Base-by-base conservation (phyloP, 2,888 invertebrate genomes). In the Siphlonurus alternatus region DNA sequence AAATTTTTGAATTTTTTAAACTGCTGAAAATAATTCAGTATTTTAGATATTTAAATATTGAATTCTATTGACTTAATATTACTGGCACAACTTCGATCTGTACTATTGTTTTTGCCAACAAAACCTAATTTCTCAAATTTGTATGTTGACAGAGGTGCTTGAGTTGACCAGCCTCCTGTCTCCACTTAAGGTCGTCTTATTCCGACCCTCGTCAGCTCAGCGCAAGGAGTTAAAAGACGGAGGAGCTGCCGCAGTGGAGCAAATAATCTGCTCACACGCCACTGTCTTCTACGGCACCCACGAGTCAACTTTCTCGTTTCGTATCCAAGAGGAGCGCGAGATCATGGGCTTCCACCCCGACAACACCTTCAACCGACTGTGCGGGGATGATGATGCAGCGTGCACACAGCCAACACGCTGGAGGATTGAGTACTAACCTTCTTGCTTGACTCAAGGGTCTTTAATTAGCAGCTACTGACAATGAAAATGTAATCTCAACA, bases 281-380 rank as follows among this genome's bases (percentile, higher is more conserved):
- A 83, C 85, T 68, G 85, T 84, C 73, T 97, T 97, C 72, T 82
- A 95, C 53, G 98, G 98, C 10, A 94, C 93, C 0, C 84, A 88
- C 73, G 93, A 94, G 70, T 98, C 98, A 66, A 99, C 98, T 0
- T 98, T 97, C 76, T 87, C 96, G 0, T 96, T 89, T 74, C 82
- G 98, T 65, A 98, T 99, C 69, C 94, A 97, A 77, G 98, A 99
- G 74, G 98, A 99, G 73, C 80, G 98, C 24, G 97, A 98, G 77
- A 94, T 99, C 66, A 74, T 97, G 59, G 95, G 95, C 1, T 94
- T 94, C 75, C 80, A 83, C 3, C 79, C 83, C 56, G 77, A 83
- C 24, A 84, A 85, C 7, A 97, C 97, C 0, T 98, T 94, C 73
- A 97, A 98, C 75, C 80, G 88, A 66, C 77, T 95, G 1, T 95